phyloP scores from a whole-genome alignment of 2,888 invertebrate genomes.

The Dryomyza anilis region DNA sequence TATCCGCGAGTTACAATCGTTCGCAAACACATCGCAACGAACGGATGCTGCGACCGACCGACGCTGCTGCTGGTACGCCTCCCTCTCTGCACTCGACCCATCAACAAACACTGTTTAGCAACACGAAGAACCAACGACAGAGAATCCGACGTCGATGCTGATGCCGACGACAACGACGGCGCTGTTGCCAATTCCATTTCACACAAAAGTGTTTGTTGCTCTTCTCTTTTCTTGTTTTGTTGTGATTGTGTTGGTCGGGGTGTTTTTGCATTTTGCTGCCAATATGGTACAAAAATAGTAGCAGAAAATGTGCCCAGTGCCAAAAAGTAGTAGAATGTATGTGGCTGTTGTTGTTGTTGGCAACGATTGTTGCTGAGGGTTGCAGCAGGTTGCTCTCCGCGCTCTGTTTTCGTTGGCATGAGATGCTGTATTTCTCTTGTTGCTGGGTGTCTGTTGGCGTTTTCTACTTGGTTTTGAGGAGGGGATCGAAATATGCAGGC shows the following conservation, averaged over 20 bases:
- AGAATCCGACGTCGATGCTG: not conserved
- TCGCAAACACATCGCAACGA: slow-evolving; percentile 13
- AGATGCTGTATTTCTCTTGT: not conserved
- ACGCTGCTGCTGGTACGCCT: slow-evolving; percentile 5
- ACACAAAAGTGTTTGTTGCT: not conserved
- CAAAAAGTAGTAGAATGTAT: not conserved
- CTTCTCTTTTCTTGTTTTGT: not conserved
- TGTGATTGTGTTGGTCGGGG: not conserved
- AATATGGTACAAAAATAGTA: slow-evolving; percentile 19
- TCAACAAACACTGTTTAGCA: too few relatives aligned
- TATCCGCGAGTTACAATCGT: not conserved
- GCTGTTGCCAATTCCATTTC: slow-evolving; percentile 12
- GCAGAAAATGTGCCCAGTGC: not conserved
- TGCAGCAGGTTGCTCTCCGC: not conserved
- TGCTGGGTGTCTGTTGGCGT: too few relatives aligned
- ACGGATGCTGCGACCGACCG: slow-evolving; percentile 15
- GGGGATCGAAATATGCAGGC: too few relatives aligned
- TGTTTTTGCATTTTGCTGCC: slow-evolving; percentile 6
- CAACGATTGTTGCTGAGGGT: not conserved
- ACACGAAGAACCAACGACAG: not conserved
- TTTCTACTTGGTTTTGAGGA: too few relatives aligned
- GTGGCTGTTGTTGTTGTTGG: not conserved
- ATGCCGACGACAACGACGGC: not conserved
- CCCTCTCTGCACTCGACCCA: not conserved
- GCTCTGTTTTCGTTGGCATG: not conserved